Evolutionary conservation across 2,113 vertebrate genomes (phyloP), one percentile per base, ranked within the genome.

Genomic region (Odontophorus gujanensis): DNA sequence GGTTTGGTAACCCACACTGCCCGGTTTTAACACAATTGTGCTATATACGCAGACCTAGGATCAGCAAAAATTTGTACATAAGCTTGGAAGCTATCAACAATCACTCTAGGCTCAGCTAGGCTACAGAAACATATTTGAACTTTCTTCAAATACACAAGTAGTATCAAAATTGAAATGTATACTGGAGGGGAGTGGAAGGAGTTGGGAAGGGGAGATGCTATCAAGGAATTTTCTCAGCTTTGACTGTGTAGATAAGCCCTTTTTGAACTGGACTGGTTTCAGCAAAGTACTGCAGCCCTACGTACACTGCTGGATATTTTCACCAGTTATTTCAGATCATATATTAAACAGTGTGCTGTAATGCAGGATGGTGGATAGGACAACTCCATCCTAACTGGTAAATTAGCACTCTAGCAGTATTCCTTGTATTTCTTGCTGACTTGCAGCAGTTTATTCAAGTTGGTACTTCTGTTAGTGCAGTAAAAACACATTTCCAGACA

Each of bases 191-290:
- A 69, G 7, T 9, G 6, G 6, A 13, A 69, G 5, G 21, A 65
- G 5, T 15, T n/a, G 20, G 3, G 3, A 5, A 13, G 8, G 16
- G 20, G 58, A 73, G 38, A 75, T 18, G 21, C 12, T 32, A 2
- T 16, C 28, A 67, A 62, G 14, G 7, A 74, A 74, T 17, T 42
- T 28, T 66, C 6, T 71, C 73, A 6, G 28, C 81, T 87, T 83
- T 0, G 1, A 5, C 4, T 62, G 14, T 11, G 5, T 40, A 36
- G 24, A 26, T 50, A 80, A 77, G 2, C 2, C 25, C 43, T 61
- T 55, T 50, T 15, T 68, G 34, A 92, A 76, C 15, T 36, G 40
- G 11, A 14, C 18, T 1, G 1, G 11, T 59, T 81, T 47, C 59
- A 74, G 32, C 6, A 24, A 63, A 20, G 34, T 26, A 55, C 21